A percentile compares a stretch with the other conserved stretches of the same genome.
Evolutionary conservation across 2,888 invertebrate species (phyloP).

Genomic region (Agriopis leucophaearia): DNA sequence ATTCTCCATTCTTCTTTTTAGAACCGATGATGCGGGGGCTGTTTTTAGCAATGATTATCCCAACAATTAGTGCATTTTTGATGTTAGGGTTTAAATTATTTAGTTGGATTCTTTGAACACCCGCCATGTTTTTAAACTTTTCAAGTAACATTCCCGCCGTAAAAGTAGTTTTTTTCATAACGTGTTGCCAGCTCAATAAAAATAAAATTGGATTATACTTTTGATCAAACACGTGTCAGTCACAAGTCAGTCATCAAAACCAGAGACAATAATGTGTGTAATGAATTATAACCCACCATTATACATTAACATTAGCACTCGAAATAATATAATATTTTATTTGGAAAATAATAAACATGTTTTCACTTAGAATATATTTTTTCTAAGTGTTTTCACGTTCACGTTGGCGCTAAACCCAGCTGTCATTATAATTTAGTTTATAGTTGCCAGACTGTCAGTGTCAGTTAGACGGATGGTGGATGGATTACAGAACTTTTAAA

Average conservation of each 20-base stretch:
- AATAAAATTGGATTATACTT: neutral
- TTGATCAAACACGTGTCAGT: neutral
- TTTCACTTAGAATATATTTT: no score
- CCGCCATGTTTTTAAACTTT: conserved; percentile 66
- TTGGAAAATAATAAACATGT: no score
- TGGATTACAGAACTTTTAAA: neutral
- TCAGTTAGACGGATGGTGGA: no score
- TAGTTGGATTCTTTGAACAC: conserved; percentile 73
- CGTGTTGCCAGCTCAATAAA: no score
- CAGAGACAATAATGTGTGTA: neutral
- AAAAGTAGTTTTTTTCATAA: no score
- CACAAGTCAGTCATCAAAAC: neutral
- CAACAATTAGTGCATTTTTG: conserved; percentile 81
- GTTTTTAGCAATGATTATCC: conserved; percentile 89
- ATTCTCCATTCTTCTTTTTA: conserved; percentile 82
- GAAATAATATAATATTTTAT: no score
- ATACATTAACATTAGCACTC: no score
- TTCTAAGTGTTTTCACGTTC: no score
- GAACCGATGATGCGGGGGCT: conserved; percentile 83
- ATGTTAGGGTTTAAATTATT: conserved; percentile 77
- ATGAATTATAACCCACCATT: no score
- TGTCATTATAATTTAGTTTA: no score
- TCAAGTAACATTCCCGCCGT: neutral
- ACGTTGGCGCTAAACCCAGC: no score
- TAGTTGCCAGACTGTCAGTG: no score